A percentile compares a stretch with the other conserved stretches of the same genome.
These are phyloP conservation scores for Nomada fabriciana DNA, from an alignment of 2,888 invertebrate genomes.

Conservation along the genomic window DNA sequence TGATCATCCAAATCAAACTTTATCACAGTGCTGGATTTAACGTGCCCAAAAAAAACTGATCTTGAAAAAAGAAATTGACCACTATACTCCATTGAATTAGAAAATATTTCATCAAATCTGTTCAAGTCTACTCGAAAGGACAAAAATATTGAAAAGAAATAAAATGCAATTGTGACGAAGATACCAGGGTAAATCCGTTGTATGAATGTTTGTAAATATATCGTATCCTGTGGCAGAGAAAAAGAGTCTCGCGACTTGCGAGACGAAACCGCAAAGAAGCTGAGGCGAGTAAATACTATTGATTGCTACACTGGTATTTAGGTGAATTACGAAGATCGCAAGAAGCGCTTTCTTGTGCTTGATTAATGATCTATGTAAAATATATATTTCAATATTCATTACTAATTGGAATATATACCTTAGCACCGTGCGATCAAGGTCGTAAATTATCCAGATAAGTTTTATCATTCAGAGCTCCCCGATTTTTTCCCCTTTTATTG, in stretches of 20 bases:
- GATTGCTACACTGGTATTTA: constrained; percentile 21
- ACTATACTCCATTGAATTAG: background rate
- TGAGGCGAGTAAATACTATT: constrained; percentile 5
- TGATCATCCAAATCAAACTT: too few relatives aligned
- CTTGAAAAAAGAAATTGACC: background rate
- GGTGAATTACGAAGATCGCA: constrained; percentile 4
- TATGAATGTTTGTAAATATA: background rate
- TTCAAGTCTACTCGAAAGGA: background rate
- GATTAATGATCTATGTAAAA: background rate
- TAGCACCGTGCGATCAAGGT: too few relatives aligned
- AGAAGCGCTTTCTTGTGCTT: constrained; percentile 42
- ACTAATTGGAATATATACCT: too few relatives aligned
- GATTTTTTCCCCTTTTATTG: too few relatives aligned
- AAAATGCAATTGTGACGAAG: constrained; percentile 16
- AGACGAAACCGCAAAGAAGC: constrained; percentile 25
- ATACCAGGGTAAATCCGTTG: constrained; percentile 29
- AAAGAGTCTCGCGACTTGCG: background rate
- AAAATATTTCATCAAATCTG: background rate
- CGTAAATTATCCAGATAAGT: too few relatives aligned
- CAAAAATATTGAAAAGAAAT: constrained; percentile 22
- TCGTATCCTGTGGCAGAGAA: constrained; percentile 1
- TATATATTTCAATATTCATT: background rate
- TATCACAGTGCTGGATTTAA: too few relatives aligned
- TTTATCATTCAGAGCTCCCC: too few relatives aligned
- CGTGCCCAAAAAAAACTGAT: too few relatives aligned